phyloP scores from a whole-genome alignment of 2,113 vertebrate species.

The Amazona guildingii region DNA sequence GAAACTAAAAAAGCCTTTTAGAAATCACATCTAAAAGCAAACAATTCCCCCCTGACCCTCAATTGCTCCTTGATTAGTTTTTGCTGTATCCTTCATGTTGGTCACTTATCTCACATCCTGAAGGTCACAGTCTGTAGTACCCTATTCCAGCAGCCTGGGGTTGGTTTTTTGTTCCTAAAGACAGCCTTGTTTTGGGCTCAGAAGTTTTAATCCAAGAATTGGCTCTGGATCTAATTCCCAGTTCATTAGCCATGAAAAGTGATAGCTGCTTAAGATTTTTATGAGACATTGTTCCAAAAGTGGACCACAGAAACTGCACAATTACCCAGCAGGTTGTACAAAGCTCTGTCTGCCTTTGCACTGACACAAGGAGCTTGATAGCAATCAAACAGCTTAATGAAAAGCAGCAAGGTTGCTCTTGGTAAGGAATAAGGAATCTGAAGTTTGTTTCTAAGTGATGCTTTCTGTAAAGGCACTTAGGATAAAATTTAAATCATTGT shows the following conservation, averaged over 20 bases:
- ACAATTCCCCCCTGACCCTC: constrained; percentile 1
- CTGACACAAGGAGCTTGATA: constrained; percentile 35
- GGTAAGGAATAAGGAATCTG: constrained; percentile 36
- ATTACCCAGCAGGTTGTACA: constrained; percentile 34
- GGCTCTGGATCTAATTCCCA: constrained; percentile 69
- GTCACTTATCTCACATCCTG: constrained; percentile 33
- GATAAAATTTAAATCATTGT: neutral
- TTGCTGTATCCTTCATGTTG: constrained; percentile 29
- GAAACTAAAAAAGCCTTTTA: constrained; percentile 55
- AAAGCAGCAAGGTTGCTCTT: constrained; percentile 52
- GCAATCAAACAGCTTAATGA: constrained; percentile 53
- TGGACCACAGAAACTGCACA: constrained; percentile 42
- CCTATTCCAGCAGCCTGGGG: neutral
- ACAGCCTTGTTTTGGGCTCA: constrained; percentile 52
- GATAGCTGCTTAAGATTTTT: constrained; percentile 69
- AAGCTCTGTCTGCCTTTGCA: constrained; percentile 40
- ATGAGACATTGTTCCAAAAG: constrained; percentile 62
- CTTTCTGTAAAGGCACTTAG: constrained; percentile 44
- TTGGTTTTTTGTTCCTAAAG: constrained; percentile 43
- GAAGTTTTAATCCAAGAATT: constrained; percentile 66
- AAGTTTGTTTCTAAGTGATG: constrained; percentile 48
- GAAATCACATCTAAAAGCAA: constrained; percentile 61
- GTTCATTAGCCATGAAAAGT: constrained; percentile 74
- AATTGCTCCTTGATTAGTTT: neutral
- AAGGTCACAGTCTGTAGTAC: constrained; percentile 39